Percentiles rank a stretch among this genome's conserved stretches.
These are phyloP conservation scores for Podilymbus podiceps DNA, from an alignment of 2,113 vertebrate genomes.

Conservation along the genomic window DNA sequence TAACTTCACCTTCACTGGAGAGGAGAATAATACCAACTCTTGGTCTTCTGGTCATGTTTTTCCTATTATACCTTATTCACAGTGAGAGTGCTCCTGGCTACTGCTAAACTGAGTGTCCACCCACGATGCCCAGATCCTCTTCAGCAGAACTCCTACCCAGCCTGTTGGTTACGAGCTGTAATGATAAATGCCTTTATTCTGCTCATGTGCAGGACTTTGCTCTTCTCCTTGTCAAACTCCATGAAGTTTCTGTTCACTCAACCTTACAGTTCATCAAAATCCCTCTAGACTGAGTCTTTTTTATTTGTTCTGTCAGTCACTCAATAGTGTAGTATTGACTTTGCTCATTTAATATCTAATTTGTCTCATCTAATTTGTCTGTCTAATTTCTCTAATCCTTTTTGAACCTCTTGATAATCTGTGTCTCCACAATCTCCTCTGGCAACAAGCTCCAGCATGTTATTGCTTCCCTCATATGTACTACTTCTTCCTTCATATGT, in stretches of 20 bases:
- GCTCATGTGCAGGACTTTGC: not conserved
- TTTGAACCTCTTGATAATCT: not conserved
- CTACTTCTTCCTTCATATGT: not conserved
- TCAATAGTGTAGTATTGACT: slow-evolving; percentile 14
- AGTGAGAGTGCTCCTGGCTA: not conserved
- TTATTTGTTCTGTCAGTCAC: slow-evolving; percentile 31
- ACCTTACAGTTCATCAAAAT: not conserved
- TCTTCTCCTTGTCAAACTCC: slow-evolving; percentile 4
- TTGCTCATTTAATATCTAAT: slow-evolving; percentile 24
- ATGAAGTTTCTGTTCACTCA: not conserved
- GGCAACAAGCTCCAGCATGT: not conserved
- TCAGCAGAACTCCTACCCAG: not conserved
- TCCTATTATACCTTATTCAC: not conserved
- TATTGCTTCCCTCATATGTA: not conserved
- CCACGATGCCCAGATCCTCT: not conserved
- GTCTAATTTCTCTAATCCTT: slow-evolving; percentile 36
- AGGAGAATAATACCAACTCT: not conserved
- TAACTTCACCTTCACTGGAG: not conserved
- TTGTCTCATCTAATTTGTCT: slow-evolving; percentile 36
- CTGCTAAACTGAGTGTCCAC: not conserved
- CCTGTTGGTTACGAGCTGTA: not conserved
- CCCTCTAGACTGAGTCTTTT: not conserved
- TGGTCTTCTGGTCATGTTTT: not conserved
- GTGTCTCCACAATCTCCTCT: not conserved
- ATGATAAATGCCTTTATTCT: not conserved